A percentile compares a stretch with the other conserved stretches of the same genome.
These are phyloP conservation scores for Pristis pectinata DNA, from an alignment of 2,797 vertebrate genomes.

Conservation along the genomic window DNA sequence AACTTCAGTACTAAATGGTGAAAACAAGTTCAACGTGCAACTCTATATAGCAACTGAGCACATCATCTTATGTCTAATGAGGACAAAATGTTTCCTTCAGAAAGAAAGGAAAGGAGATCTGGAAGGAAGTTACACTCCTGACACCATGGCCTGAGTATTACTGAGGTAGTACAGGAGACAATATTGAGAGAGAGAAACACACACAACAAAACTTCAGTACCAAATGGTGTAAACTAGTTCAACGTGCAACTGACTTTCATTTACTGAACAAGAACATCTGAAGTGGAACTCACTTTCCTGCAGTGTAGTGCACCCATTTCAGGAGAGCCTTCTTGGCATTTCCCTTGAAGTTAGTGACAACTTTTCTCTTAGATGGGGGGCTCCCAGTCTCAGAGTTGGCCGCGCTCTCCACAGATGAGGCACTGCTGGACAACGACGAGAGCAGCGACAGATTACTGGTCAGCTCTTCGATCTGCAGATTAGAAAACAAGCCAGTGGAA, in stretches of 20 bases:
- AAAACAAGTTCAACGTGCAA: too few relatives aligned
- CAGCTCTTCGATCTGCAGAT: constrained; percentile 82
- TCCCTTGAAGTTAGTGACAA: constrained; percentile 73
- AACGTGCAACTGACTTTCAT: neutral
- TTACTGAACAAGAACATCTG: neutral
- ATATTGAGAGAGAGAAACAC: neutral
- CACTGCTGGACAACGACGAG: constrained; percentile 73
- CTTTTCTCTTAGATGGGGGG: constrained; percentile 85
- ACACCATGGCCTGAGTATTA: neutral
- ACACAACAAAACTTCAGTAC: neutral
- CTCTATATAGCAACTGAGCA: too few relatives aligned
- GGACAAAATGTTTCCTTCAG: neutral
- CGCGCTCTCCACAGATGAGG: constrained; percentile 82
- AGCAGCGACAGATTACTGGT: constrained; percentile 84
- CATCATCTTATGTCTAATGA: too few relatives aligned
- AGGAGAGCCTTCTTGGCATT: constrained; percentile 84
- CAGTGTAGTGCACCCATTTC: constrained; percentile 86
- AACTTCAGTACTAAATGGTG: too few relatives aligned
- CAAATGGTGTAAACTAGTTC: neutral
- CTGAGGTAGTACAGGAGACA: neutral
- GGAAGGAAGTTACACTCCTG: neutral
- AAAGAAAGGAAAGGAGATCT: neutral
- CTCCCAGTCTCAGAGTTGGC: constrained; percentile 78
- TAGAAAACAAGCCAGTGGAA: neutral
- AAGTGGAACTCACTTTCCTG: constrained; percentile 70